These are phyloP conservation scores for Alloscopus bannaensis DNA, from an alignment of 2,888 invertebrate species.

Conservation along the genomic window DNA sequence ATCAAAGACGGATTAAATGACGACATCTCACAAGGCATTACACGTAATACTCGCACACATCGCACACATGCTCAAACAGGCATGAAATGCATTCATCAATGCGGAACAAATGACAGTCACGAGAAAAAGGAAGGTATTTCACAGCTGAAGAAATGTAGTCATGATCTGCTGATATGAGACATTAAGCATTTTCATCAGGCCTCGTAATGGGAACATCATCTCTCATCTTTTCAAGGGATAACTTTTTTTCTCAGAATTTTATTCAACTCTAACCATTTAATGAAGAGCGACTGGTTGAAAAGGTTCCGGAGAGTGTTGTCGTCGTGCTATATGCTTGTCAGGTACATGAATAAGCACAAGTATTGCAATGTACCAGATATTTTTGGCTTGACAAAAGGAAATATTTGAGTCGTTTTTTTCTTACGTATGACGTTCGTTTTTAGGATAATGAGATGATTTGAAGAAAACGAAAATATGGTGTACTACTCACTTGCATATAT, in stretches of 20 bases:
- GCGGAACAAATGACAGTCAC: constrained; percentile 20
- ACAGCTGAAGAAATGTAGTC: constrained; percentile 3
- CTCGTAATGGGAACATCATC: too few species aligned
- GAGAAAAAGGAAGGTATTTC: constrained; percentile 21
- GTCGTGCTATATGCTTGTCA: constrained; percentile 5
- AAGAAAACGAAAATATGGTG: constrained; percentile 20
- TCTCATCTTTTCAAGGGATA: background rate
- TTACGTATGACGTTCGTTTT: constrained; percentile 41
- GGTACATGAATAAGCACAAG: background rate
- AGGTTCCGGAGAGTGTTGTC: constrained; percentile 24
- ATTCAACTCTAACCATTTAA: constrained; percentile 33
- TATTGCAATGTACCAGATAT: background rate
- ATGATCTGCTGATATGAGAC: constrained; percentile 7
- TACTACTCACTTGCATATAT: background rate
- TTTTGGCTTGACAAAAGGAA: background rate
- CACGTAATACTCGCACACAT: too few species aligned
- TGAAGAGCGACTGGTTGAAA: constrained; percentile 48
- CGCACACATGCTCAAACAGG: constrained; percentile 34
- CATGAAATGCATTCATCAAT: constrained; percentile 48
- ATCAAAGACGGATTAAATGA: too few species aligned
- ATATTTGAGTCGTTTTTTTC: background rate
- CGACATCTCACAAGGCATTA: constrained; percentile 24
- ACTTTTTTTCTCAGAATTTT: constrained; percentile 47
- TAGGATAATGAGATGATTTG: constrained; percentile 43
- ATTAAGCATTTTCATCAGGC: background rate